Conservation (phyloP, 1,140 invertebrate species). For the Microplitis mediator region DNA sequence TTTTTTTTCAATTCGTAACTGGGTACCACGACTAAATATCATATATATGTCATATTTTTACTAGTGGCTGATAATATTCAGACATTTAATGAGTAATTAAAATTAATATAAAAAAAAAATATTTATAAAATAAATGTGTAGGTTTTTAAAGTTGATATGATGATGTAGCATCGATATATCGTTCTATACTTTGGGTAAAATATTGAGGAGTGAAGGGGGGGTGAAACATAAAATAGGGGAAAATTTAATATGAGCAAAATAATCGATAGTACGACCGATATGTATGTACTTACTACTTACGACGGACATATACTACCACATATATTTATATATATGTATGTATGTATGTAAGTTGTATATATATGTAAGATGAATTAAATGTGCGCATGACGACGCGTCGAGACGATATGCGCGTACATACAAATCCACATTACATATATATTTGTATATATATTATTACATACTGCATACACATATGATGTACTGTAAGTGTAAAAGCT, state of each 20-base stretch:
- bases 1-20: too few species aligned
- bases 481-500: too few species aligned
- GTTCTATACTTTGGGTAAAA: conserved; percentile 57
- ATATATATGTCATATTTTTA: too few species aligned
- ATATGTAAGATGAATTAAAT: background rate
- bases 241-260: conserved; percentile 60
- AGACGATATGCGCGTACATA: background rate
- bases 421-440: conserved; percentile 16
- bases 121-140: too few species aligned
- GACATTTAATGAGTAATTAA: too few species aligned
- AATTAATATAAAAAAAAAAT: too few species aligned
- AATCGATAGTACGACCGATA: conserved; percentile 62
- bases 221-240: conserved; percentile 42
- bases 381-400: conserved; percentile 7
- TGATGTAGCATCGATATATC: conserved; percentile 63
- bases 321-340: conserved; percentile 5
- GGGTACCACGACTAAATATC: too few species aligned
- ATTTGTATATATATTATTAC: background rate
- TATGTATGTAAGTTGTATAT: conserved; percentile 6
- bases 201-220: conserved; percentile 45
- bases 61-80: too few species aligned
- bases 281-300: conserved; percentile 32
- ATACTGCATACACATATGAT: too few species aligned
- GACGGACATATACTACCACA: conserved; percentile 4
- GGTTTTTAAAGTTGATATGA: background rate